Percentiles rank a stretch among this genome's conserved stretches.
Evolutionary conservation across 1,140 invertebrate genomes (phyloP).

Genomic region (Megalonaias nervosa): DNA sequence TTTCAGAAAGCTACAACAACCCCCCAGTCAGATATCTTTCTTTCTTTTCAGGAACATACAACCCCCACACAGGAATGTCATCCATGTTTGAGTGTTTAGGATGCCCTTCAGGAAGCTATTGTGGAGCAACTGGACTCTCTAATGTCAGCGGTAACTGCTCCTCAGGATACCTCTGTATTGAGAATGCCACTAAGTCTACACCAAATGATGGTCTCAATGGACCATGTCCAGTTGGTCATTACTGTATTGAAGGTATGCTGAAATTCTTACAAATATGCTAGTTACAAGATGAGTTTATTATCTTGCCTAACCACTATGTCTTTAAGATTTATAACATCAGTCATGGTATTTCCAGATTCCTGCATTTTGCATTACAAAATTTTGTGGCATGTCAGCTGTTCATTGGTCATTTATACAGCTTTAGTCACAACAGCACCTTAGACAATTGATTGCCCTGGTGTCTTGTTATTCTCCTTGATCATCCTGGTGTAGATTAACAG

Average conservation of each 20-base stretch:
- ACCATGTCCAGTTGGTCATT: slow-evolving; percentile 65
- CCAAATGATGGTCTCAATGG: slow-evolving; percentile 61
- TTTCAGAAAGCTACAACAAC: background rate
- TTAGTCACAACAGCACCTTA: too few species aligned
- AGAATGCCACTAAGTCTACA: slow-evolving; percentile 48
- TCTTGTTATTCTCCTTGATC: too few species aligned
- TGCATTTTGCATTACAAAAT: too few species aligned
- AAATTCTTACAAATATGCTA: too few species aligned
- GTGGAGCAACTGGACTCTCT: slow-evolving; percentile 55
- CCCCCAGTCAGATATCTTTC: background rate
- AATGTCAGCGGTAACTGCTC: slow-evolving; percentile 54
- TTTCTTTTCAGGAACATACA: slow-evolving; percentile 58
- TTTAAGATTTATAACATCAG: too few species aligned
- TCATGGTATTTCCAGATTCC: too few species aligned
- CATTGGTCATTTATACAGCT: too few species aligned
- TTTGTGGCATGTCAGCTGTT: too few species aligned
- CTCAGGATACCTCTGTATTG: slow-evolving; percentile 62
- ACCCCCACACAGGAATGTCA: slow-evolving; percentile 42
- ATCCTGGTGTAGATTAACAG: too few species aligned
- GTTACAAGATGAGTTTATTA: too few species aligned
- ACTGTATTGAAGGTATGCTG: slow-evolving; percentile 60
- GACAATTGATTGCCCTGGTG: too few species aligned
- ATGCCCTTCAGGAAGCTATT: slow-evolving; percentile 64
- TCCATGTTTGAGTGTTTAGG: slow-evolving; percentile 42
- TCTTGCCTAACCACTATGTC: too few species aligned